Evolutionary conservation across 2,888 invertebrate genomes (phyloP).

Genomic region (Acrocyrtus sp.): DNA sequence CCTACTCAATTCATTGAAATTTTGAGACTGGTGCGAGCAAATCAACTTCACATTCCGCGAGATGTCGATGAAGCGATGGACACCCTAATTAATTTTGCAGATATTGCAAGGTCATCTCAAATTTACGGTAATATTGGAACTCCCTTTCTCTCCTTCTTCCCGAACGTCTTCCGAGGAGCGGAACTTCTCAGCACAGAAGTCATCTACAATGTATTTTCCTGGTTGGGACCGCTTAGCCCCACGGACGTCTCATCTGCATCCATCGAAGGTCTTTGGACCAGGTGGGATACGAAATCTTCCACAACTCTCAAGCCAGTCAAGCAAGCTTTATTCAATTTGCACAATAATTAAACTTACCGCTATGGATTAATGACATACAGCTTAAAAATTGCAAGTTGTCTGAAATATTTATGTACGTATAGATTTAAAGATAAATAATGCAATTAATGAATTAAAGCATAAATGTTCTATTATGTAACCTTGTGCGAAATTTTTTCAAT

Average conservation of each 20-base stretch:
- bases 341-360: neutral
- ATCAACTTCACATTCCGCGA: constrained; percentile 55
- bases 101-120: constrained; percentile 38
- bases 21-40: constrained; percentile 55
- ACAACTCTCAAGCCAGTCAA: constrained; percentile 10
- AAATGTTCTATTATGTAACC: neutral
- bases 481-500: too few species aligned
- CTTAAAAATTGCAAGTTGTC: too few species aligned
- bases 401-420: too few species aligned
- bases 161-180: constrained; percentile 48
- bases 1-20: constrained; percentile 60
- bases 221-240: constrained; percentile 37
- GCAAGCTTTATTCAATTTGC: neutral
- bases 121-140: constrained; percentile 42
- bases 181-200: constrained; percentile 23
- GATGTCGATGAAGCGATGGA: constrained; percentile 58
- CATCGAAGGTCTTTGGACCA: neutral
- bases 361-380: too few species aligned
- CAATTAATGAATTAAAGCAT: too few species aligned
- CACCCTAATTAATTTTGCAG: constrained; percentile 58
- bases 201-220: constrained; percentile 39
- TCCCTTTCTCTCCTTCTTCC: constrained; percentile 57
- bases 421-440: too few species aligned
- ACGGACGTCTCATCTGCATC: constrained; percentile 7
- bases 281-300: constrained; percentile 23